Base-by-base conservation (phyloP, 1,140 invertebrate genomes). In the Drosophila baimaii region DNA sequence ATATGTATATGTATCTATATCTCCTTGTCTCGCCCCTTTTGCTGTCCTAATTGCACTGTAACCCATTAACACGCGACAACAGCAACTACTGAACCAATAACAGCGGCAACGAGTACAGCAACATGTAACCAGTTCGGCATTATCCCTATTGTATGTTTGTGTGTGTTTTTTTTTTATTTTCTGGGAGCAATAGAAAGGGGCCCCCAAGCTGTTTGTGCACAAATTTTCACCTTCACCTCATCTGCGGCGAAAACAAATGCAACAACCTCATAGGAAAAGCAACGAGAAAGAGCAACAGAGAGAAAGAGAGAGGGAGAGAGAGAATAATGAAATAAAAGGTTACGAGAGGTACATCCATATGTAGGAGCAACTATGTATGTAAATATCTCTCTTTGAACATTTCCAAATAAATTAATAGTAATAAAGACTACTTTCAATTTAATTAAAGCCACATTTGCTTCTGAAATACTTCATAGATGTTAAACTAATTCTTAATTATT, bases 31-130 rank as follows among this genome's bases (percentile, higher is more conserved):
- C 51, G 33, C 41, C n/a, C 39, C 27, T 15, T 76, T 59, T 68
- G 64, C 79, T 86, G 83, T 88, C 83, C 83, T 83, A 86, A 86
- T 88, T 86, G 83, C 83, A 88, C 71, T 88, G 83, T 86, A 86
- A 86, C 82, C 82, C 79, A 86, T 86, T 86, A 86, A 86, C 83
- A 79, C 70, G 41, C 68, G 57, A 55, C 49, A 57, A 25, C 70
- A 68, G 39, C 54, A 41, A 64, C 41, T 62, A 31, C 29, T 39
- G 44, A 37, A 74, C 12, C 44, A 63, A 39, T 54, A 70, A 65
- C 41, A 59, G 19, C 41, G 46, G 17, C 44, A 52, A 5, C 41
- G 49, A 27, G 9, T 55, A 55, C 27, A 54, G 39, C 55, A 29
- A 23, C 73, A 59, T 37, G 51, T 49, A 76, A 68, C 74, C 73